A percentile compares a stretch with the other conserved stretches of the same genome.
Evolutionary conservation across 2,888 invertebrate species (phyloP).

Genomic region (Xiphydria camelus): DNA sequence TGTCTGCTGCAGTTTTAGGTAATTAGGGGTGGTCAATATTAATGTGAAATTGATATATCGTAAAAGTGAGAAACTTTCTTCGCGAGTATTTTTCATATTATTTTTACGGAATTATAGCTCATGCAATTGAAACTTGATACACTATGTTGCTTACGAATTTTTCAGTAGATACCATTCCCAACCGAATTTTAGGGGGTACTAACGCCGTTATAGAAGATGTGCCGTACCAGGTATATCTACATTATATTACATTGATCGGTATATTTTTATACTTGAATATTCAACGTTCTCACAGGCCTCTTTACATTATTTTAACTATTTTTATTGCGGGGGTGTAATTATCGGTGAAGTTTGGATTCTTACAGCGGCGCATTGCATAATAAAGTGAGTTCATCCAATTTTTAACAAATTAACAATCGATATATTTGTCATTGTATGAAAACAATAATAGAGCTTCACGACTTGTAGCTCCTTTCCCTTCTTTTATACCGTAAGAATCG

Average conservation of each 20-base stretch:
- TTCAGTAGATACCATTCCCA: neutral
- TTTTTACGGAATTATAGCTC: too few relatives aligned
- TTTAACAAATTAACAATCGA: neutral
- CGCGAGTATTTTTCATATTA: too few relatives aligned
- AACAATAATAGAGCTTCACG: too few relatives aligned
- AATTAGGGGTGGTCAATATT: too few relatives aligned
- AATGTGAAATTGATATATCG: too few relatives aligned
- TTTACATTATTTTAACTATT: neutral
- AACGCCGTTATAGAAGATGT: constrained; percentile 1
- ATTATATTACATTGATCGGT: neutral
- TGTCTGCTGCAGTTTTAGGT: too few relatives aligned
- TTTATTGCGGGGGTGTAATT: constrained; percentile 8
- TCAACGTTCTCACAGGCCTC: neutral
- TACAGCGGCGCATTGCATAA: constrained; percentile 7
- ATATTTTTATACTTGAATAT: neutral
- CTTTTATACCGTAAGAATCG: constrained; percentile 2
- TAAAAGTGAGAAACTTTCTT: too few relatives aligned
- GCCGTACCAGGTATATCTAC: constrained; percentile 11
- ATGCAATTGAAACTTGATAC: too few relatives aligned
- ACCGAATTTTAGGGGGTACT: constrained; percentile 4
- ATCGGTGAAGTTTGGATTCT: constrained; percentile 8
- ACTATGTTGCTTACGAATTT: too few relatives aligned
- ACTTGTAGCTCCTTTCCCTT: neutral
- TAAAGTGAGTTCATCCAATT: neutral
- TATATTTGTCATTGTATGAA: neutral